phyloP scores from a whole-genome alignment of 2,888 invertebrate genomes.

The Melanostoma mellinum region DNA sequence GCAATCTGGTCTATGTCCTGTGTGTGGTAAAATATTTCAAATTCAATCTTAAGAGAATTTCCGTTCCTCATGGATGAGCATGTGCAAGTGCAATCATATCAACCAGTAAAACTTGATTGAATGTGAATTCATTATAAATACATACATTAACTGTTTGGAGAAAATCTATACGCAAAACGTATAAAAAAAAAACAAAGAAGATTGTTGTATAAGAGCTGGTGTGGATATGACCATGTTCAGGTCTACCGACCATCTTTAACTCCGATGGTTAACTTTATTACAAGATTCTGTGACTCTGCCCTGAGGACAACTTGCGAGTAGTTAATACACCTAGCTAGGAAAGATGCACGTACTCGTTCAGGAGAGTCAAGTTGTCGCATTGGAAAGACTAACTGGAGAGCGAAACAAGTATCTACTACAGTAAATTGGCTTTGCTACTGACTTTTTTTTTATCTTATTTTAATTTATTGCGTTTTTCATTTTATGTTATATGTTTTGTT shows the following conservation, averaged over 20 bases:
- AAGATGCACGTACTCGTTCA: slow-evolving; percentile 5
- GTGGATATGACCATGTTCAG: slow-evolving; percentile 62
- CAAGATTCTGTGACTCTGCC: slow-evolving; percentile 61
- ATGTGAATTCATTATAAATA: slow-evolving; percentile 57
- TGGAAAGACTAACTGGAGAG: slow-evolving; percentile 36
- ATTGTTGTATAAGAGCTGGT: slow-evolving; percentile 62
- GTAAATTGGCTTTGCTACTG: slow-evolving; percentile 39
- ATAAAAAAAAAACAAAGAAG: slow-evolving; percentile 33
- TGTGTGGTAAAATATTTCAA: slow-evolving; percentile 43
- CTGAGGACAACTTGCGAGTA: slow-evolving; percentile 42
- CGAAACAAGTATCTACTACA: slow-evolving; percentile 42
- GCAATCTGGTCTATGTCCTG: not conserved
- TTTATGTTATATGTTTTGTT: slow-evolving; percentile 23
- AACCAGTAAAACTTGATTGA: slow-evolving; percentile 69
- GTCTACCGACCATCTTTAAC: slow-evolving; percentile 54
- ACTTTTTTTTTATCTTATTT: slow-evolving; percentile 27
- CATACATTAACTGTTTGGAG: slow-evolving; percentile 15
- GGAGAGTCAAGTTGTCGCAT: not conserved
- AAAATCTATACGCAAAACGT: slow-evolving; percentile 17
- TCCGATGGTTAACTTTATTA: slow-evolving; percentile 60
- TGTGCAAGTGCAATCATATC: slow-evolving; percentile 41
- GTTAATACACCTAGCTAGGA: slow-evolving; percentile 14
- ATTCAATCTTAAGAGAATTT: slow-evolving; percentile 28
- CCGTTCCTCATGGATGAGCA: slow-evolving; percentile 28
- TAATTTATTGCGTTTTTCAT: slow-evolving; percentile 44